Evolutionary conservation across 2,888 invertebrate species (phyloP).

Genomic region (Meandrusa payeni): DNA sequence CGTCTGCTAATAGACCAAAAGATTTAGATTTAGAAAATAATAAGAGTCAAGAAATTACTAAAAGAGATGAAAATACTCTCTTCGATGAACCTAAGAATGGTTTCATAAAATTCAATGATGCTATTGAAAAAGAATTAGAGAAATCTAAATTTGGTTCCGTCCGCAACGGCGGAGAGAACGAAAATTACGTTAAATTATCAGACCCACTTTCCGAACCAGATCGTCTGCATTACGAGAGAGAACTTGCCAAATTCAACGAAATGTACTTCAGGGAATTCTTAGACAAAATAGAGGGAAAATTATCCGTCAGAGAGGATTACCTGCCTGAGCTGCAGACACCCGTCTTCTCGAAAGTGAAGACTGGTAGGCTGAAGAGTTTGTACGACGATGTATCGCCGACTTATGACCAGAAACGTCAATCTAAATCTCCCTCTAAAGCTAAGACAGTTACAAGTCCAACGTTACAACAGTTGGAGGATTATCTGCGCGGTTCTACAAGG

Average conservation of each 20-base stretch:
- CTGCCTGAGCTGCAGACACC: slow-evolving; percentile 73
- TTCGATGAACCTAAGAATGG: slow-evolving; percentile 51
- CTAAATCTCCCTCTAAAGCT: slow-evolving; percentile 60
- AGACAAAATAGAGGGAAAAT: slow-evolving; percentile 57
- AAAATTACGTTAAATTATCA: slow-evolving; percentile 63
- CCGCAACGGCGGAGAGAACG: slow-evolving; percentile 61
- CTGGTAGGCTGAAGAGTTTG: slow-evolving; percentile 56
- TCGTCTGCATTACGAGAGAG: slow-evolving; percentile 63
- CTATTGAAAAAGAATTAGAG: slow-evolving; percentile 55
- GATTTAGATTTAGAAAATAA: slow-evolving; percentile 56
- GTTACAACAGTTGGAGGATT: slow-evolving; percentile 73
- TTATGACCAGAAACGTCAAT: slow-evolving; percentile 53
- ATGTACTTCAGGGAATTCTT: slow-evolving; percentile 64
- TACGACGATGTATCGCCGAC: slow-evolving; percentile 62
- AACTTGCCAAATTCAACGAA: slow-evolving; percentile 70
- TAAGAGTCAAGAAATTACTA: slow-evolving; percentile 40
- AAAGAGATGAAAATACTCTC: slow-evolving; percentile 44
- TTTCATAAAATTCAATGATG: slow-evolving; percentile 50
- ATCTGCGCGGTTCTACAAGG: slow-evolving; percentile 58
- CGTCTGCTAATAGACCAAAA: slow-evolving; percentile 57
- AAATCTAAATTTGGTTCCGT: slow-evolving; percentile 72
- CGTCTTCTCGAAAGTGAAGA: slow-evolving; percentile 69
- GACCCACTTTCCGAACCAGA: slow-evolving; percentile 64
- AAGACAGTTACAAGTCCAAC: slow-evolving; percentile 67
- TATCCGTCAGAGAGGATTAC: slow-evolving; percentile 65